Conservation (phyloP, 2,888 invertebrate genomes). For the Heterodera filipjevi region DNA sequence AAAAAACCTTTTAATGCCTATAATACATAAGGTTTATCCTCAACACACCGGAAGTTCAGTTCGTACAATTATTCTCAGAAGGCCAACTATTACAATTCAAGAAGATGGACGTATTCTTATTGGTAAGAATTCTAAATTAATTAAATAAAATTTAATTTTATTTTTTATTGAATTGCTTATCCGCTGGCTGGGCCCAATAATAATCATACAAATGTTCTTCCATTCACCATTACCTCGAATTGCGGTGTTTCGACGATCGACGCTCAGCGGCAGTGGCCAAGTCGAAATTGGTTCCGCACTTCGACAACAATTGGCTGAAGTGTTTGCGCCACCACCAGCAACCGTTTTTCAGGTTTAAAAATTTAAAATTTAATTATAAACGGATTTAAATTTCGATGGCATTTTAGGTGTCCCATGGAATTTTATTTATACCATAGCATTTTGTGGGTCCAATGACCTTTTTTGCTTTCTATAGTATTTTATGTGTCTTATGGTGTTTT, state of each 20-base stretch:
- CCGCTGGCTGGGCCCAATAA: no score
- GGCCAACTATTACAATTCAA: constrained; percentile 63
- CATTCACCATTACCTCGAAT: constrained; percentile 53
- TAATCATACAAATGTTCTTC: constrained; percentile 52
- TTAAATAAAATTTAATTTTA: no score
- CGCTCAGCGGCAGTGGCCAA: constrained; percentile 26
- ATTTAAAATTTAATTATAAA: neutral
- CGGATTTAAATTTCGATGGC: neutral
- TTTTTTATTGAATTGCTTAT: neutral
- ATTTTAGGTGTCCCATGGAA: neutral
- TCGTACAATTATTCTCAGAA: constrained; percentile 44
- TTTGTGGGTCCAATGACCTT: no score
- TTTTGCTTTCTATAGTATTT: no score
- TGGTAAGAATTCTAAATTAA: constrained; percentile 41
- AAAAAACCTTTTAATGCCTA: constrained; percentile 1
- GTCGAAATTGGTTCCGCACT: constrained; percentile 32
- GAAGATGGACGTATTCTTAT: constrained; percentile 62
- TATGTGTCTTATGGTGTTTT: no score
- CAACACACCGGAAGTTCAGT: constrained; percentile 36
- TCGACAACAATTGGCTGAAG: constrained; percentile 38
- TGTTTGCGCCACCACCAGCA: constrained; percentile 34
- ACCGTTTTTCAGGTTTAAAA: neutral
- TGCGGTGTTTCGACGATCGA: constrained; percentile 39
- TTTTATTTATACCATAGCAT: no score
- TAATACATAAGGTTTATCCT: constrained; percentile 18